phyloP scores from a whole-genome alignment of 2,888 invertebrate genomes.

The Cerceris ruficornis region DNA sequence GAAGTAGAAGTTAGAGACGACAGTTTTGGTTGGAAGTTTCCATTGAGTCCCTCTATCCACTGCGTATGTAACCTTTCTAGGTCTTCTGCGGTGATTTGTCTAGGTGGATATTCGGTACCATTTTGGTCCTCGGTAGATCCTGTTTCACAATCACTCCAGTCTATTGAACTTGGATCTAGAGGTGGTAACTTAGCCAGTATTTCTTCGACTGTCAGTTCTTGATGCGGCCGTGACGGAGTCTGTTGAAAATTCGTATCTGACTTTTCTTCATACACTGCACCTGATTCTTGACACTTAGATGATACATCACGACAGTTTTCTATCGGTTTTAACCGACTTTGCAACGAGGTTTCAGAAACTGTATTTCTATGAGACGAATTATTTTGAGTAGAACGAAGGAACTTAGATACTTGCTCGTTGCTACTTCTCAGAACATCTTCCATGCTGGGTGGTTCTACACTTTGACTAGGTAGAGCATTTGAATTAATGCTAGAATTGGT shows the following conservation, averaged over 20 bases:
- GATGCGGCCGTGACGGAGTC: constrained; percentile 58
- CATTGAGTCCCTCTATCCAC: constrained; percentile 78
- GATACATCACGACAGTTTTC: constrained; percentile 55
- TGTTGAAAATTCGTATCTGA: constrained; percentile 59
- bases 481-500: constrained; percentile 74
- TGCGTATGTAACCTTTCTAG: constrained; percentile 76
- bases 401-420: constrained; percentile 80
- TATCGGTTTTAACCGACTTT: constrained; percentile 55
- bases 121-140: constrained; percentile 61
- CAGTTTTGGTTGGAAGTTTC: constrained; percentile 77
- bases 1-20: constrained; percentile 57
- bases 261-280: constrained; percentile 61
- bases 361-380: constrained; percentile 58
- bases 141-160: constrained; percentile 80
- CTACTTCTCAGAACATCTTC: constrained; percentile 79
- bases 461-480: constrained; percentile 74
- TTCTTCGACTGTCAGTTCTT: constrained; percentile 83
- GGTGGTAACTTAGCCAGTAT: constrained; percentile 87
- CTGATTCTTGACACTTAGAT: constrained; percentile 61
- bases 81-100: constrained; percentile 70
- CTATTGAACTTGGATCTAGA: constrained; percentile 84
- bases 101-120: constrained; percentile 53
- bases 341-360: constrained; percentile 46
- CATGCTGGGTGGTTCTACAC: constrained; percentile 75
- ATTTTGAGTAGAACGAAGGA: constrained; percentile 70